phyloP scores from a whole-genome alignment of 2,888 invertebrate genomes.

The Pollenia griseotomentosa region DNA sequence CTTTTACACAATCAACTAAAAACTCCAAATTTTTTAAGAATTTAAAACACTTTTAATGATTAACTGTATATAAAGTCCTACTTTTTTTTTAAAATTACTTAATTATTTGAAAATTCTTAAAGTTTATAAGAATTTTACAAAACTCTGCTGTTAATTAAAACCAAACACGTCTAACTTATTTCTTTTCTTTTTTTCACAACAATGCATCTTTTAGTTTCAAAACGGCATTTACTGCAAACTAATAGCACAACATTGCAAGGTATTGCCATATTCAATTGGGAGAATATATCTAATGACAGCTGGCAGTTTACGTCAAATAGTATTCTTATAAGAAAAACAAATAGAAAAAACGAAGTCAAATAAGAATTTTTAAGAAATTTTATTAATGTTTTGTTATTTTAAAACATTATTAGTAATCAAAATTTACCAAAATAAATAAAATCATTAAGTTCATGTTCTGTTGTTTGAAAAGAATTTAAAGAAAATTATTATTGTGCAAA shows the following conservation, averaged over 20 bases:
- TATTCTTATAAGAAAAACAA: constrained; percentile 61
- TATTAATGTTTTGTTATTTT: constrained; percentile 48
- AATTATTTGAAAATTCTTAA: neutral
- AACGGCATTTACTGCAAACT: neutral
- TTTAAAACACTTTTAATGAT: neutral
- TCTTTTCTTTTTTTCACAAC: constrained; percentile 21
- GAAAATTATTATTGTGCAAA: neutral
- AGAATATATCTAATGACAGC: constrained; percentile 15
- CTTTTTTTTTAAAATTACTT: constrained; percentile 9
- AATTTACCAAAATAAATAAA: neutral
- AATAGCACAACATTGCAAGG: neutral
- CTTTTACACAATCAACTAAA: neutral
- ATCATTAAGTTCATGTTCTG: neutral
- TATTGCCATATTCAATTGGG: constrained; percentile 1
- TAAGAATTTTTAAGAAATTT: constrained; percentile 44
- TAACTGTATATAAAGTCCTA: neutral
- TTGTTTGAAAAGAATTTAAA: neutral
- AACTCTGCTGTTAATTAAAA: neutral
- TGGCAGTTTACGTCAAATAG: constrained; percentile 52
- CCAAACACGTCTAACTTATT: constrained; percentile 16
- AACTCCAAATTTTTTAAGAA: neutral
- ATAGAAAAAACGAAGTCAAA: constrained; percentile 48
- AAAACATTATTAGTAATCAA: neutral
- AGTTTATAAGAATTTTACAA: constrained; percentile 9
- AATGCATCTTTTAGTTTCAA: constrained; percentile 38